Evolutionary conservation across 1,140 invertebrate species (phyloP).

Genomic region (Lasaia peninsularis): DNA sequence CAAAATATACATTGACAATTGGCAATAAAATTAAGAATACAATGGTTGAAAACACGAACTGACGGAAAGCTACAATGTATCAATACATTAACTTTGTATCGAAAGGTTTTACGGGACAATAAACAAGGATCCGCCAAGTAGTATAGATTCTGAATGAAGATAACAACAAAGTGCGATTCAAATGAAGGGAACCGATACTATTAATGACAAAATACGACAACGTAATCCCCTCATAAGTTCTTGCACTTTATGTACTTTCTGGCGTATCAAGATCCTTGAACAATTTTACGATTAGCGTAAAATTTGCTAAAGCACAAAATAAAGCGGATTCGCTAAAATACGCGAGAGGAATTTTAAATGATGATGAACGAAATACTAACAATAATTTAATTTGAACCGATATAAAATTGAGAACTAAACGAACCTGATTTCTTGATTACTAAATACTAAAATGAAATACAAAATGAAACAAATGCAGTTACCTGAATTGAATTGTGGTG

Average conservation of each 20-base stretch:
- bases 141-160: conserved; percentile 8
- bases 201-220: conserved; percentile 2
- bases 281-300: background rate
- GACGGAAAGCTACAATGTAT: background rate
- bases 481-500: too few species aligned
- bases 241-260: background rate
- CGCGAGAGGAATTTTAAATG: too few species aligned
- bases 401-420: background rate
- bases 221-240: background rate
- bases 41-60: conserved; percentile 5
- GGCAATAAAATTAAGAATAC: conserved; percentile 9
- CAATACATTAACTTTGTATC: conserved; percentile 8
- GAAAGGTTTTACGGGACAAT: conserved; percentile 10
- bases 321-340: too few species aligned
- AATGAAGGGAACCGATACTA: conserved; percentile 2
- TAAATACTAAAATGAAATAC: too few species aligned
- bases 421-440: too few species aligned
- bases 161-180: conserved; percentile 12
- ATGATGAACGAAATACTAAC: too few species aligned
- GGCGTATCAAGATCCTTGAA: background rate
- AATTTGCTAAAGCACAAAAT: background rate
- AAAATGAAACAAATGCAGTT: too few species aligned
- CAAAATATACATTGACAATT: background rate
- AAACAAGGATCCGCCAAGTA: conserved; percentile 8
- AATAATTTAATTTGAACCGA: too few species aligned